Evolutionary conservation across 2,797 vertebrate species (phyloP).

Genomic region (Sebastiscus tertius): DNA sequence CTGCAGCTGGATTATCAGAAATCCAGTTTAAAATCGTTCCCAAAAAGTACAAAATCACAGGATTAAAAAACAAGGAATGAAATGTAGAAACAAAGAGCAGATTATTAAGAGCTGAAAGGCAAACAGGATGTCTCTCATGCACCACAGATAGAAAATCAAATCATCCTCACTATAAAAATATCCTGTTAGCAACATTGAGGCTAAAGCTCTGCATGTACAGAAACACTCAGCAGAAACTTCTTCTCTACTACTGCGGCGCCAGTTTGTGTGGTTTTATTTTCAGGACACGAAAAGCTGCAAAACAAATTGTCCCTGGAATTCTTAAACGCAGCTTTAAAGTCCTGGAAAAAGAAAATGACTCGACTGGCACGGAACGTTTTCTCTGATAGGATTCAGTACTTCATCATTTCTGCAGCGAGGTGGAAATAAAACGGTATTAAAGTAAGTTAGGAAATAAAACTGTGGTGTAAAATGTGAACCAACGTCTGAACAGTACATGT

Average conservation of each 20-base stretch:
- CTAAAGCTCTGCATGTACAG: slow-evolving; percentile 2
- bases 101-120: neutral
- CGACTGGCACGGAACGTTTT: neutral
- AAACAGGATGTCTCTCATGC: neutral
- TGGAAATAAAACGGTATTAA: neutral
- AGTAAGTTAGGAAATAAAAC: neutral
- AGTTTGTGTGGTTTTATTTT: neutral
- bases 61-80: slow-evolving; percentile 9
- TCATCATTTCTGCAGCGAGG: neutral
- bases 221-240: neutral
- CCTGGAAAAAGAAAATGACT: neutral
- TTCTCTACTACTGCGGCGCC: neutral
- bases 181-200: slow-evolving; percentile 8
- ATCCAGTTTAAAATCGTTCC: neutral
- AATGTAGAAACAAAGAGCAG: neutral
- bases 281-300: neutral
- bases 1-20: neutral
- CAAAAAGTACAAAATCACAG: slow-evolving; percentile 17
- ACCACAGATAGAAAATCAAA: slow-evolving; percentile 1
- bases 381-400: neutral
- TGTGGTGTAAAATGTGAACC: neutral
- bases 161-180: slow-evolving; percentile 16
- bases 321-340: neutral
- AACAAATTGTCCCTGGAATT: neutral
- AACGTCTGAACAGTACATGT: neutral